Conservation (phyloP, 2,888 invertebrate species). For the Toxonevra muliebris region DNA sequence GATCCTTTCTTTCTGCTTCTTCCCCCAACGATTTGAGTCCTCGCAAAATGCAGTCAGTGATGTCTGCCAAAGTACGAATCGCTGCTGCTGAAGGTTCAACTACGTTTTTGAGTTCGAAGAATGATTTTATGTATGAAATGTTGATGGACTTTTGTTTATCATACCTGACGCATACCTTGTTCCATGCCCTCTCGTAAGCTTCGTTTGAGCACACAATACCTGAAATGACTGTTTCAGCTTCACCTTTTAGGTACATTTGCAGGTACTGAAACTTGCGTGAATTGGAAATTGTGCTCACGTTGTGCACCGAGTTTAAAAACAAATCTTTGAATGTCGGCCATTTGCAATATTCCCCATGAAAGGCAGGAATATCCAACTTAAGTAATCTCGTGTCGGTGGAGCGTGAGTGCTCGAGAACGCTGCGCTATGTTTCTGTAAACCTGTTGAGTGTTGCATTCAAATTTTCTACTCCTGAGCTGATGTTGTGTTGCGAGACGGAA, state of each 20-base stretch:
- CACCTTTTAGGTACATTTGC: conserved; percentile 5
- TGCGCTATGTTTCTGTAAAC: conserved; percentile 12
- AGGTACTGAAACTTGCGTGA: too few relatives aligned
- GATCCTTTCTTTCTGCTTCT: conserved; percentile 7
- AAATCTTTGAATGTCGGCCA: too few relatives aligned
- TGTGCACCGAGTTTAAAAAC: too few relatives aligned
- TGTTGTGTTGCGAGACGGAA: conserved; percentile 8
- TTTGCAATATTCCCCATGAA: too few relatives aligned
- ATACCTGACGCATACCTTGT: conserved; percentile 19
- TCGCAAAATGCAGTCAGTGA: conserved; percentile 17
- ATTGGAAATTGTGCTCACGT: too few relatives aligned
- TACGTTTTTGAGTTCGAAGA: conserved; percentile 8
- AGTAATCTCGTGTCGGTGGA: not conserved
- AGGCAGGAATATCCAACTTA: too few relatives aligned
- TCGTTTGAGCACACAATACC: conserved; percentile 12
- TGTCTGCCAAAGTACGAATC: conserved; percentile 13
- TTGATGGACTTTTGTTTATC: conserved; percentile 23
- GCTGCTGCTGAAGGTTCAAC: conserved; percentile 12
- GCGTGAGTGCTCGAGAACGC: not conserved
- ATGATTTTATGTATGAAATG: conserved; percentile 20
- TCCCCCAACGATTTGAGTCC: conserved; percentile 12
- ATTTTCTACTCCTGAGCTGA: conserved; percentile 6
- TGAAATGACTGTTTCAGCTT: conserved; percentile 4
- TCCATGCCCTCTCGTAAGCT: conserved; percentile 14
- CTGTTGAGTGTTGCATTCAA: conserved; percentile 15